phyloP scores from a whole-genome alignment of 2,888 invertebrate genomes.

The Oithona nana region DNA sequence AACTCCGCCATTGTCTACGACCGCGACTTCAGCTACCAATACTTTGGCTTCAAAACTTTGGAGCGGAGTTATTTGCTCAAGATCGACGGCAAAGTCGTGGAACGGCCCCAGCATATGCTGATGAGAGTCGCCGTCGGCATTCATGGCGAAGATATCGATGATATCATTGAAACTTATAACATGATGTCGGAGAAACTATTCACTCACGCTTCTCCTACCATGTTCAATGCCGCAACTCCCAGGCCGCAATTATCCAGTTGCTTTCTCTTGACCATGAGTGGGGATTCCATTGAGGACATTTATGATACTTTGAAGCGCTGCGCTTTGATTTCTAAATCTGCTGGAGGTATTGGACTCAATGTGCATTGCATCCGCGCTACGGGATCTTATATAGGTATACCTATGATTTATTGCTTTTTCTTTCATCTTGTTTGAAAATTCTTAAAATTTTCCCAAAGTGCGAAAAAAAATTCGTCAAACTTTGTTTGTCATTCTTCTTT shows the following conservation, averaged over 20 bases:
- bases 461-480: too few relatives aligned
- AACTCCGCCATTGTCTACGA: slow-evolving; percentile 93
- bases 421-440: too few relatives aligned
- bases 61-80: slow-evolving; percentile 85
- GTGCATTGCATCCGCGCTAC: slow-evolving; percentile 84
- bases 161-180: slow-evolving; percentile 88
- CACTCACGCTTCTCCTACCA: slow-evolving; percentile 92
- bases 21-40: slow-evolving; percentile 88
- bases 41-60: slow-evolving; percentile 72
- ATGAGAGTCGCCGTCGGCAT: slow-evolving; percentile 95
- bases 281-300: slow-evolving; percentile 88
- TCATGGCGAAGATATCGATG: slow-evolving; percentile 77
- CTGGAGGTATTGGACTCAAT: slow-evolving; percentile 91
- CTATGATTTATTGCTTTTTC: too few relatives aligned
- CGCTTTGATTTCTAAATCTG: slow-evolving; percentile 85
- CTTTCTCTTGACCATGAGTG: slow-evolving; percentile 78
- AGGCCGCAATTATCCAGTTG: slow-evolving; percentile 84
- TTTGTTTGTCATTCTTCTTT: too few relatives aligned
- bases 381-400: slow-evolving; percentile 74
- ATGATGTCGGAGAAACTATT: slow-evolving; percentile 82
- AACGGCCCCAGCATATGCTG: slow-evolving; percentile 94
- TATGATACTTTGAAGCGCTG: slow-evolving; percentile 77
- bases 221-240: slow-evolving; percentile 83
- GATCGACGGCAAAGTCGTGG: slow-evolving; percentile 74
- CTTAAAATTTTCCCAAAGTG: too few relatives aligned